phyloP scores from a whole-genome alignment of 2,113 vertebrate genomes.

The Tiliqua scincoides region DNA sequence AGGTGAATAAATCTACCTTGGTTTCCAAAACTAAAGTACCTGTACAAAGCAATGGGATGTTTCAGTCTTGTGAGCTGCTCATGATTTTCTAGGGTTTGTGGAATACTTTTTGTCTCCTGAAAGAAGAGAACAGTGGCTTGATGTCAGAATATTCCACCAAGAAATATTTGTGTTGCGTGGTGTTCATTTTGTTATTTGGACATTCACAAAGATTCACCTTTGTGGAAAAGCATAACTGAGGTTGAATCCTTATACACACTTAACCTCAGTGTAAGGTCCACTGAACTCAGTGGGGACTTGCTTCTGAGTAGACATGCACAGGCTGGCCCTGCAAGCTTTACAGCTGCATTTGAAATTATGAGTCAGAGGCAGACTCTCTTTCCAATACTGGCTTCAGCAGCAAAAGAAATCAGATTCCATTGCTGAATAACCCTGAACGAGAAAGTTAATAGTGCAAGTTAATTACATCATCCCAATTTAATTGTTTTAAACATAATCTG shows the following conservation, averaged over 20 bases:
- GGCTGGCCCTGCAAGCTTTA: background rate
- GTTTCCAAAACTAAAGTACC: background rate
- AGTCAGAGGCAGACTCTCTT: background rate
- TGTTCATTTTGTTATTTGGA: background rate
- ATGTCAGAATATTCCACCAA: background rate
- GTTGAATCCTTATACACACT: no score
- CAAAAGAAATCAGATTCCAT: slow-evolving; percentile 41
- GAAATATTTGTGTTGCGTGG: background rate
- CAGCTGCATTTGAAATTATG: slow-evolving; percentile 7
- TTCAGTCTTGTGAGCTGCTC: background rate
- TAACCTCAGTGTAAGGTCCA: no score
- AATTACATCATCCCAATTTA: slow-evolving; percentile 52
- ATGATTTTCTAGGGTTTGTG: background rate
- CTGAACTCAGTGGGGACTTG: no score
- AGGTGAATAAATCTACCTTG: background rate
- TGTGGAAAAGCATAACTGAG: no score
- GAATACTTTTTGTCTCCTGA: background rate
- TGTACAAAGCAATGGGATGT: background rate
- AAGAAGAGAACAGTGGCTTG: background rate
- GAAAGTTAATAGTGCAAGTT: slow-evolving; percentile 53
- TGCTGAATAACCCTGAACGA: slow-evolving; percentile 50
- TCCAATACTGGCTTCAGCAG: background rate
- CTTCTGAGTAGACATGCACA: no score
- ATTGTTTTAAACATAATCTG: slow-evolving; percentile 60
- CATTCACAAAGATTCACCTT: slow-evolving; percentile 2